These are phyloP conservation scores for Cephonodes hylas DNA, from an alignment of 2,888 invertebrate genomes.

Conservation along the genomic window DNA sequence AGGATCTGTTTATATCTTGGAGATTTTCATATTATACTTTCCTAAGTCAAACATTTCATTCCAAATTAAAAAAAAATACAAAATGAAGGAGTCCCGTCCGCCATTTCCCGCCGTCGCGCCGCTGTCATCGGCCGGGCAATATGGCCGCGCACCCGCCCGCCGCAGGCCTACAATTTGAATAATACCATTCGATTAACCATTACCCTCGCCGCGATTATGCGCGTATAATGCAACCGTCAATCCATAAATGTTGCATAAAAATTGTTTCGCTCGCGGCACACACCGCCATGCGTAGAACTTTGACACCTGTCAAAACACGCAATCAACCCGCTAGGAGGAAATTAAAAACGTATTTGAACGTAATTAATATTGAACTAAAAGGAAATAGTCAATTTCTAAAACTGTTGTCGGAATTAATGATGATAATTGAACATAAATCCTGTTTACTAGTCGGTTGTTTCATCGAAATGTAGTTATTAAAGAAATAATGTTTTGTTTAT, in stretches of 20 bases:
- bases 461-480: neutral
- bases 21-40: too few relatives aligned
- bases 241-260: slow-evolving; percentile 16
- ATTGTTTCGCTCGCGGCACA: neutral
- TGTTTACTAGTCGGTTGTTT: too few relatives aligned
- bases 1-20: too few relatives aligned
- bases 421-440: neutral
- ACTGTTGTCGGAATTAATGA: neutral
- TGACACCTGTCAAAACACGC: slow-evolving; percentile 8
- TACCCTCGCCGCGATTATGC: slow-evolving; percentile 41
- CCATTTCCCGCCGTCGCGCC: slow-evolving; percentile 14
- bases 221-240: slow-evolving; percentile 29
- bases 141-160: slow-evolving; percentile 36
- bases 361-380: neutral
- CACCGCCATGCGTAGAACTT: neutral
- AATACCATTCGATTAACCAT: slow-evolving; percentile 52
- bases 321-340: neutral
- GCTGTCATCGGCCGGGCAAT: slow-evolving; percentile 37
- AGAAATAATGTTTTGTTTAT: too few relatives aligned
- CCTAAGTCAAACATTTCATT: too few relatives aligned
- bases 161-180: slow-evolving; percentile 51
- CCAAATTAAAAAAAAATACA: neutral
- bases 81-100: slow-evolving; percentile 27
- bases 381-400: neutral
- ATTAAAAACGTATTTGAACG: slow-evolving; percentile 4